These are phyloP conservation scores for Rhadinocentrus ornatus DNA, from an alignment of 2,797 vertebrate species.

Conservation along the genomic window DNA sequence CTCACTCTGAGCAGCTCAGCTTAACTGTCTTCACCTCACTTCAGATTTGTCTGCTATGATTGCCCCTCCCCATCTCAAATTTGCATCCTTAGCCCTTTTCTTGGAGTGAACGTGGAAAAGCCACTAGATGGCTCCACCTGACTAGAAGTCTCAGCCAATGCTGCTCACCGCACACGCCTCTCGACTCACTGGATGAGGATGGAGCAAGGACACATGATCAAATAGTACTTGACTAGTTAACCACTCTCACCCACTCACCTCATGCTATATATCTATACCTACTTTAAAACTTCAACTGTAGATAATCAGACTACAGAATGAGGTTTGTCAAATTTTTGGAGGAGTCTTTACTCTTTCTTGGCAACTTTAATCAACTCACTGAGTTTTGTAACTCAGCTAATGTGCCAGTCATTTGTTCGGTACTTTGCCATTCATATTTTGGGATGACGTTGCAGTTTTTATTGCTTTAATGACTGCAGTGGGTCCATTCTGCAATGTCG, in stretches of 20 bases:
- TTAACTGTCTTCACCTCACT: constrained; percentile 27
- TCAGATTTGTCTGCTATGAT: constrained; percentile 27
- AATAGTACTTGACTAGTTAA: constrained; percentile 72
- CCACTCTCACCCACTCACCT: constrained; percentile 53
- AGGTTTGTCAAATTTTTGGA: constrained; percentile 49
- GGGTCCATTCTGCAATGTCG: constrained; percentile 25
- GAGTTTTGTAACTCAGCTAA: constrained; percentile 29
- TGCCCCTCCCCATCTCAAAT: constrained; percentile 25
- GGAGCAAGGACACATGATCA: constrained; percentile 26
- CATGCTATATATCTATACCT: constrained; percentile 38
- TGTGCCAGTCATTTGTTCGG: constrained; percentile 31
- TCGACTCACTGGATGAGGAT: constrained; percentile 35
- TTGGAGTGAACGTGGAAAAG: constrained; percentile 48
- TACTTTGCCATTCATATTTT: constrained; percentile 45
- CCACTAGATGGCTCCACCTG: constrained; percentile 64
- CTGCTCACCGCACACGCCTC: constrained; percentile 63
- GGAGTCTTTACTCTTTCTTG: constrained; percentile 25
- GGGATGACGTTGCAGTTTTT: constrained; percentile 24
- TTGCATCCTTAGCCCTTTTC: constrained; percentile 18
- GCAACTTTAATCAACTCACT: constrained; percentile 36
- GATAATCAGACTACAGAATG: constrained; percentile 43
- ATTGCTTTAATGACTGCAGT: constrained; percentile 63
- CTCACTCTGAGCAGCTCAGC: constrained; percentile 29
- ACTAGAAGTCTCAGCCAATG: constrained; percentile 65
- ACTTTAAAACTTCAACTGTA: constrained; percentile 55